Percentiles rank a stretch among this genome's conserved stretches.
Conservation (phyloP, 2,113 vertebrate species). For the Petrocephalus microphthalmus region DNA sequence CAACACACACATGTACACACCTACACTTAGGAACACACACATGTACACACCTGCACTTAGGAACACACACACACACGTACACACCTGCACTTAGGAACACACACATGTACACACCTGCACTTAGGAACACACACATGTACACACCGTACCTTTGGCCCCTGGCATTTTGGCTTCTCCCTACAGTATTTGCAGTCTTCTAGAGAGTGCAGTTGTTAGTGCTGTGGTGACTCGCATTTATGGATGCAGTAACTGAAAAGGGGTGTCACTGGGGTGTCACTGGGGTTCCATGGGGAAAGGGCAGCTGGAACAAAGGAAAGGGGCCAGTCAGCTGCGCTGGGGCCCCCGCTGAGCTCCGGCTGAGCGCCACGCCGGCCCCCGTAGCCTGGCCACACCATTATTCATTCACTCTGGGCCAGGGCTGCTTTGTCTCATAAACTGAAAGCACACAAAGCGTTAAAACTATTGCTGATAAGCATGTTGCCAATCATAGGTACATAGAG, state of each 20-base stretch:
- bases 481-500: background rate
- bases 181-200: slow-evolving; percentile 40
- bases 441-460: slow-evolving; percentile 1
- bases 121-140: background rate
- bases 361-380: slow-evolving; percentile 29
- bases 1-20: background rate
- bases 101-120: background rate
- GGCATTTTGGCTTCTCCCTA: slow-evolving; percentile 64
- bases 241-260: slow-evolving; percentile 50
- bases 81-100: background rate
- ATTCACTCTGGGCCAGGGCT: slow-evolving; percentile 40
- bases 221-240: slow-evolving; percentile 61
- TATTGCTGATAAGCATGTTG: background rate
- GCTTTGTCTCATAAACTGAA: slow-evolving; percentile 39
- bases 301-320: slow-evolving; percentile 62
- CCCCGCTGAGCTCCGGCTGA: slow-evolving; percentile 67
- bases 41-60: background rate
- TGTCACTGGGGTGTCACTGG: no score
- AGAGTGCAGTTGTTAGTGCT: slow-evolving; percentile 49
- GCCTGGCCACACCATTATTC: slow-evolving; percentile 52
- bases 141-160: slow-evolving; percentile 60
- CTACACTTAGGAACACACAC: background rate
- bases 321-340: slow-evolving; percentile 58
- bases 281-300: slow-evolving; percentile 62
- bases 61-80: no score